Evolutionary conservation across 1,140 invertebrate genomes (phyloP), one percentile per base, ranked within the genome.

Genomic region (Pachypsylla venusta): DNA sequence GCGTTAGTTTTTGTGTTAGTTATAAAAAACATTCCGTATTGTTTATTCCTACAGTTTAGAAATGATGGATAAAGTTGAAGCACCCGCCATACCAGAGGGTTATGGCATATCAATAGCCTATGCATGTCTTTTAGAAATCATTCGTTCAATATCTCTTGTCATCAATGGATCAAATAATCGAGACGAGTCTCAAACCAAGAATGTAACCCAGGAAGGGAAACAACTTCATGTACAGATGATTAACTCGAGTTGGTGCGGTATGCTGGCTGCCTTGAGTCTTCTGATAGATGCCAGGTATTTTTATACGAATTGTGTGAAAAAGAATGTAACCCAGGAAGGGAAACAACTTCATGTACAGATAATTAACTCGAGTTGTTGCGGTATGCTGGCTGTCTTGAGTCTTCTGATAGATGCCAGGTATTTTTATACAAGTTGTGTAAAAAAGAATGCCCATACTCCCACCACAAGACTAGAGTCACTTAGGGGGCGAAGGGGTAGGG

Each of bases 71-170:
- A 93, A 94, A 71, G 79, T 86, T 7, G 94, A 98, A 65, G 87
- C 92, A n/a, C 93, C 92, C 0, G 73, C 79, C 28, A 86, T 97
- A 63, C 87, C 89, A 13, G 92, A 97, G 64, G 93, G 93, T 7
- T 98, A 98, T 76, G 91, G 92, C 27, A 87, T 98, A 57, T 95
- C 93, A 1, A 79, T 97, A 24, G 92, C 92, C 0, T 97, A 94
- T 73, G 85, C 88, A 26, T 92, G 89, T 71, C 74, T 98, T 10
- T 73, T 95, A 64, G 93, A 96, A 68, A 84, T 93, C 58, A 86
- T 89, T 55, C 76, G 86, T 1, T 90, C 87, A 2, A 81, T 90
- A 40, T 79, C 83, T 24, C 71, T 84, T 22, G 78, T 78, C 0
- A 80, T 86, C 25, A 76, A 79, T 54, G 83, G 80, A 10, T 71